Conservation (phyloP, 1,140 invertebrate species). For the Meloidogyne chitwoodi region DNA sequence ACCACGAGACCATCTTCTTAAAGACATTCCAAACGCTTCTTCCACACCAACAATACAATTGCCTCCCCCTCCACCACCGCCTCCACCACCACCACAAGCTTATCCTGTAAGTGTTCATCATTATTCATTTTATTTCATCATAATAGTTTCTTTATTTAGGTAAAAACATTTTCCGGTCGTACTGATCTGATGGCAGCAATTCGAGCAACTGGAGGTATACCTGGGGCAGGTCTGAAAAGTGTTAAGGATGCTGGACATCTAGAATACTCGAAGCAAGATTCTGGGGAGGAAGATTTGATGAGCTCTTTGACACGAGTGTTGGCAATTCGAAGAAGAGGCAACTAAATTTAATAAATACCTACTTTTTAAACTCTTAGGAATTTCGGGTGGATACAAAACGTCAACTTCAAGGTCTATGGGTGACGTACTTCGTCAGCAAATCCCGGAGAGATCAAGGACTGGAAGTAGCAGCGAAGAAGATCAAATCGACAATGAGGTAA, state of each 20-base stretch:
- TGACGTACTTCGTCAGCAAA: neutral
- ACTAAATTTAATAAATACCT: neutral
- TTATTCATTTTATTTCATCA: neutral
- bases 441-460: neutral
- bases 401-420: neutral
- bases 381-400: neutral
- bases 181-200: conserved; percentile 26
- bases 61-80: neutral
- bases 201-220: conserved; percentile 15
- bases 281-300: conserved; percentile 22
- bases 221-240: conserved; percentile 7
- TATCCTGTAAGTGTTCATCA: neutral
- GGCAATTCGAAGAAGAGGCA: conserved; percentile 18
- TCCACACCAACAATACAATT: neutral
- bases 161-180: neutral
- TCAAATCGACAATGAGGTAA: neutral
- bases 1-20: too few relatives aligned
- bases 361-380: neutral
- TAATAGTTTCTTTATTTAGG: neutral
- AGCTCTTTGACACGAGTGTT: conserved; percentile 18
- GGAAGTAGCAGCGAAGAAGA: neutral
- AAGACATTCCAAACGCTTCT: too few relatives aligned
- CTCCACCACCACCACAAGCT: neutral
- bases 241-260: neutral
- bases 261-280: neutral